phyloP scores from a whole-genome alignment of 2,797 vertebrate species.

The Valencia hispanica region DNA sequence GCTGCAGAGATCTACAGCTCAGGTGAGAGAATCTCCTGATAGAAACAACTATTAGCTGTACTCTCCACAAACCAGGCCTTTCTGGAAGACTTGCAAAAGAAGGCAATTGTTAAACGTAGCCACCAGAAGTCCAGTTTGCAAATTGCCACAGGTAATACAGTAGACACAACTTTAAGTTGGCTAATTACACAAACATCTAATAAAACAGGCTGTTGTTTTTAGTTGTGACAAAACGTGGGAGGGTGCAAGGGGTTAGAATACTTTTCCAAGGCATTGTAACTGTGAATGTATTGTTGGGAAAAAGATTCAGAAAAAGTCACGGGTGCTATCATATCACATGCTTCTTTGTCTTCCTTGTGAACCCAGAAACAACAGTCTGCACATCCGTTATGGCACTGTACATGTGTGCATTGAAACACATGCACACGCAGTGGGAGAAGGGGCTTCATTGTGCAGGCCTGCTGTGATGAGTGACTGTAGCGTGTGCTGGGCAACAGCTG shows the following conservation, averaged over 20 bases:
- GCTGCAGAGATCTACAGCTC: not conserved
- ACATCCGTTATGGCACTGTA: slow-evolving; percentile 54
- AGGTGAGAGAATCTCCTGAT: not conserved
- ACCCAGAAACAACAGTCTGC: slow-evolving; percentile 52
- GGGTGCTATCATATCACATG: slow-evolving; percentile 25
- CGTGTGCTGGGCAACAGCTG: slow-evolving; percentile 86
- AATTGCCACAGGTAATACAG: not conserved
- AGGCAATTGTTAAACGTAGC: not conserved
- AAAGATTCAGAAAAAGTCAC: slow-evolving; percentile 19
- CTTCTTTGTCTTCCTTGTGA: slow-evolving; percentile 47
- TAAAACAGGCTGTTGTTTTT: no score
- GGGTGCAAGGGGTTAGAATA: not conserved
- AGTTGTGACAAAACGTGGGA: not conserved
- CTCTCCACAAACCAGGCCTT: not conserved
- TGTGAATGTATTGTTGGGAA: slow-evolving; percentile 11
- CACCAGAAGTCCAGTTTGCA: not conserved
- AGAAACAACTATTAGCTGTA: not conserved
- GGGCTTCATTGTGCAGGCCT: slow-evolving; percentile 78
- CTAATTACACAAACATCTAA: no score
- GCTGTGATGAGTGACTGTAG: slow-evolving; percentile 83
- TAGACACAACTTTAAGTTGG: no score
- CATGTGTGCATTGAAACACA: slow-evolving; percentile 29
- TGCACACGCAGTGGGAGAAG: slow-evolving; percentile 73
- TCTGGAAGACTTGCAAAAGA: not conserved
- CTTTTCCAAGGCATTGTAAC: slow-evolving; percentile 25